Evolutionary conservation across 2,888 invertebrate genomes (phyloP), one percentile per base, ranked within the genome.

Genomic region (Epistrophe eligans): DNA sequence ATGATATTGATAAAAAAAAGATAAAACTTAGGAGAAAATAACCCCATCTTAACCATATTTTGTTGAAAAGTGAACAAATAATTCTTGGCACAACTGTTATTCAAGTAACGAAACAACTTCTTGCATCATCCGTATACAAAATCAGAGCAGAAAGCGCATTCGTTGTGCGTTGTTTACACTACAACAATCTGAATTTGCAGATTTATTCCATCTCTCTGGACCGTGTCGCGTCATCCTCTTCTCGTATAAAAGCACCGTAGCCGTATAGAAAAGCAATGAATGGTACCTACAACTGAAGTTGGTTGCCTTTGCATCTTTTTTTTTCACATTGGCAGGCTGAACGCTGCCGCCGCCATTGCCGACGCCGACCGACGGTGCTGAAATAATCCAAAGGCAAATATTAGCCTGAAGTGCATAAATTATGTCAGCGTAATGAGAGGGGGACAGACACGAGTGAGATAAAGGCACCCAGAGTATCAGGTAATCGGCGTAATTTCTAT

Each of bases 371-470:
- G 40, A 15, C 50, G 40, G 40, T 70, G 32, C 70, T 80, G 55
- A 77, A 82, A 79, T 83, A 87, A 83, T 83, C 79, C 77, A 74
- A 70, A 83, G 74, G 83, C 79, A 87, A 87, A 87, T 79, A 87
- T 87, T 83, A 79, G 87, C 83, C 76, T 60, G 71, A 77, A 87
- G 85, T 87, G 79, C 82, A 87, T 82, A 87, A 87, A 87, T 87
- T 87, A 87, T 83, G 83, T 87, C 79, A 76, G 79, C 77, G 79
- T 83, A 87, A 87, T 87, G 87, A 87, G 83, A 82, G 74, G 79
- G 87, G 74, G 79, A 83, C 83, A 72, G 79, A 79, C 79, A 76
- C 72, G 71, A 83, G 66, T 83, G 76, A 83, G 87, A 82, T 85
- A 82, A 62, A 73, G 85, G 79, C 71, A 70, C 58, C 67, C 82